Percentiles rank a stretch among this genome's conserved stretches.
phyloP scores from a whole-genome alignment of 2,888 invertebrate species.

The Malachius bipustulatus region DNA sequence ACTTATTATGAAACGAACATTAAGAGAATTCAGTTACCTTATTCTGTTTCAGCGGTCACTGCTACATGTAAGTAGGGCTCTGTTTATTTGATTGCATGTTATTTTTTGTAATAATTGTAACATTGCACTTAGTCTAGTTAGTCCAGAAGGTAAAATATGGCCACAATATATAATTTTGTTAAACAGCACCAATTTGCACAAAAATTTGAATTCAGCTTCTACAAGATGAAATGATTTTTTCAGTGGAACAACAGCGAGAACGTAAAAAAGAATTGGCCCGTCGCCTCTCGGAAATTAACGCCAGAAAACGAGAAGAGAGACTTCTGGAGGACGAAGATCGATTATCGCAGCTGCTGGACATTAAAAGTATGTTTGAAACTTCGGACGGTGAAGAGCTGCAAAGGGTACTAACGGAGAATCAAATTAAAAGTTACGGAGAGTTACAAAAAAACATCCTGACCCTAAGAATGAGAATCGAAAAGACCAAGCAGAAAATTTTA shows the following conservation, averaged over 20 bases:
- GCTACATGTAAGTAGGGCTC: conserved; percentile 48
- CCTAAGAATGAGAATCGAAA: conserved; percentile 61
- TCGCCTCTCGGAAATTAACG: conserved; percentile 79
- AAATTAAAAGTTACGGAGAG: conserved; percentile 64
- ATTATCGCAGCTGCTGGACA: conserved; percentile 58
- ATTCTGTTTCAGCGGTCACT: conserved; percentile 49
- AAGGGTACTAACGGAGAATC: conserved; percentile 60
- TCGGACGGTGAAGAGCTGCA: conserved; percentile 49
- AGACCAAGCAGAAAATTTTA: conserved; percentile 62
- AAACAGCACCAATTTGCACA: too few species aligned
- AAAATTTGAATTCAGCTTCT: not conserved
- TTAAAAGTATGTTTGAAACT: conserved; percentile 67
- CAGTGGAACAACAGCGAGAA: conserved; percentile 74
- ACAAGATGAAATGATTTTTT: conserved; percentile 15
- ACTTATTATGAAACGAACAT: conserved; percentile 77
- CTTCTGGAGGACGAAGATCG: conserved; percentile 82
- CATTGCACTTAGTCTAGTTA: too few species aligned
- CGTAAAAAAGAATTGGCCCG: conserved; percentile 75
- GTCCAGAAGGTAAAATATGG: too few species aligned
- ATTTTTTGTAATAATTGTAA: too few species aligned
- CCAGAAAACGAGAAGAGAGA: conserved; percentile 75
- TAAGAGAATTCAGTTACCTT: conserved; percentile 77
- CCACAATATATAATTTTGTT: too few species aligned
- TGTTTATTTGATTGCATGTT: too few species aligned
- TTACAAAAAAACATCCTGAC: conserved; percentile 62